Evolutionary conservation across 2,888 invertebrate genomes (phyloP).

Genomic region (Galerucella nymphaeae): DNA sequence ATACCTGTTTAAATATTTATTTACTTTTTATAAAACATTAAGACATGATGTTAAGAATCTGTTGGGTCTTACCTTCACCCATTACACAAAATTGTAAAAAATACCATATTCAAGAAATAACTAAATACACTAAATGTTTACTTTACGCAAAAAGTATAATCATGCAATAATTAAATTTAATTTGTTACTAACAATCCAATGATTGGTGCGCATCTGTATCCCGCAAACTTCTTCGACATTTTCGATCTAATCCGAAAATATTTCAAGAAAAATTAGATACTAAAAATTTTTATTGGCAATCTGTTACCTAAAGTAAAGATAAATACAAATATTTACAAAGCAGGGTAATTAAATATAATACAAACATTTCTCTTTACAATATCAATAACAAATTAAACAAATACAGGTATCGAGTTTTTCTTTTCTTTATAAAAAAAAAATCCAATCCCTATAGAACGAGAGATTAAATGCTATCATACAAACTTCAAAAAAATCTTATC

Average conservation of each 20-base stretch:
- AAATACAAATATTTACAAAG: slow-evolving; percentile 48
- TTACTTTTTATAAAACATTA: neutral
- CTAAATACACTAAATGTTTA: slow-evolving; percentile 3
- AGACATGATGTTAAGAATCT: neutral
- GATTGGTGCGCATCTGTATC: neutral
- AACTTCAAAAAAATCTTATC: slow-evolving; percentile 26
- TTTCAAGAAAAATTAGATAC: slow-evolving; percentile 34
- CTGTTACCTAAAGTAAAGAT: slow-evolving; percentile 40
- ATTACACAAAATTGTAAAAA: neutral
- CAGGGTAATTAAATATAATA: slow-evolving; percentile 41
- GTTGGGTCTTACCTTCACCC: slow-evolving; percentile 2
- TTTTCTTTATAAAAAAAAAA: slow-evolving; percentile 20
- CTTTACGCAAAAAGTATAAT: neutral
- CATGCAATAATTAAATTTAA: slow-evolving; percentile 2
- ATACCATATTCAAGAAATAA: neutral
- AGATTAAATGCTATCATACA: slow-evolving; percentile 37
- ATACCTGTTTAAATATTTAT: slow-evolving; percentile 5
- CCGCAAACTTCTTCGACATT: neutral
- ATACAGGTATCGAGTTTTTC: slow-evolving; percentile 7
- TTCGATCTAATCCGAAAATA: slow-evolving; percentile 1
- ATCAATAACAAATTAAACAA: slow-evolving; percentile 29
- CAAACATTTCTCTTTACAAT: slow-evolving; percentile 42
- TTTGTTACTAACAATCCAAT: neutral
- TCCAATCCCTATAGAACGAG: slow-evolving; percentile 30
- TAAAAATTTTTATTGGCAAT: slow-evolving; percentile 45